Evolutionary conservation across 2,113 vertebrate species (phyloP), one percentile per base, ranked within the genome.

Genomic region (Hyaena hyaena): DNA sequence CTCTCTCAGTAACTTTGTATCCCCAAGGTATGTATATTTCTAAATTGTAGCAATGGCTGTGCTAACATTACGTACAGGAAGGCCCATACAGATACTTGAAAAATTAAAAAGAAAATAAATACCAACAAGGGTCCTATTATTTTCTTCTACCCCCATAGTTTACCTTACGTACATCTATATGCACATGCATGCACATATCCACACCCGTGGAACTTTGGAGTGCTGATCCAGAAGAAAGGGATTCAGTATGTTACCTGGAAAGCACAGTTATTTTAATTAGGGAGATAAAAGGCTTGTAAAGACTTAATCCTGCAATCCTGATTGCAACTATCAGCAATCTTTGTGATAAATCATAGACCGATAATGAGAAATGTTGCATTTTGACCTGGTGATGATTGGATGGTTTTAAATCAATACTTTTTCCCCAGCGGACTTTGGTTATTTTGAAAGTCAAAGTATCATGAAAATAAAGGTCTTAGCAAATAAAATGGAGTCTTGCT

Each of bases 101-200:
- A 80, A 68, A 69, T 24, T 96, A 39, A 90, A 96, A 84, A 90
- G n/a, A 82, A 82, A 19, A 96, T 77, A 96, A 86, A 35, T 71
- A 61, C 10, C 0, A 95, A 61, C 83, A 71, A 77, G 90, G 24
- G 4, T 79, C 90, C 79, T 68, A 10, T 96, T 96, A 19, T 89
- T 93, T 97, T 84, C 21, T 93, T 61, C 76, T 79, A 68, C 35
- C 17, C 15, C 19, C 81, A 0, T 93, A 74, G 69, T 28, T 94
- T 88, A 66, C 17, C 24, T 88, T 85, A 14, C 10, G 53, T 23
- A 19, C 17, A 45, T 45, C 31, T 39, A 5, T 58, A 31, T 35
- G 17, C 10, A 76, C 26, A 55, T 3, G 12, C 15, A 15, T 21
- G 48, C 55, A 15, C n/a, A 35, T 7, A 33, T 26, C n/a, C 45